Evolutionary conservation across 2,113 vertebrate genomes (phyloP).

Genomic region (Platysternon megacephalum): DNA sequence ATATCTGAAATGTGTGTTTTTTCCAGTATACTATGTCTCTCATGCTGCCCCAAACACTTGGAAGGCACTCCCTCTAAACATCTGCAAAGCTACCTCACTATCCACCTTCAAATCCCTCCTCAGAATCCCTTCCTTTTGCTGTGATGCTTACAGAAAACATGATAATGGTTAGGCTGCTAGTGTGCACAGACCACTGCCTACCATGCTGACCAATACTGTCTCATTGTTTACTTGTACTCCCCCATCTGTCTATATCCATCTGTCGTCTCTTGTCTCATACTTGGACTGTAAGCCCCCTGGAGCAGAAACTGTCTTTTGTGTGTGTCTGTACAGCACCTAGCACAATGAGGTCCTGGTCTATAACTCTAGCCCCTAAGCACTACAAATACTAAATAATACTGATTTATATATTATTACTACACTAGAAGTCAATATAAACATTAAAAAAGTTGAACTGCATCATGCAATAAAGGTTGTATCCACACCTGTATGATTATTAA

Average conservation of each 20-base stretch:
- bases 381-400: background rate
- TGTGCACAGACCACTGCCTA: background rate
- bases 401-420: background rate
- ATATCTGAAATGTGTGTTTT: background rate
- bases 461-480: background rate
- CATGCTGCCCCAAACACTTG: background rate
- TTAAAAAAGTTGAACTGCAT: rapidly evolving
- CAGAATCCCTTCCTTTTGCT: background rate
- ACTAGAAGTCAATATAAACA: background rate
- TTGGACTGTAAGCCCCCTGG: background rate
- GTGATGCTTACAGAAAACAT: background rate
- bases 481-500: background rate
- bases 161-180: background rate
- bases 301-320: background rate
- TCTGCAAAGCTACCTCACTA: background rate
- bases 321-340: background rate
- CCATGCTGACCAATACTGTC: background rate
- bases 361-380: background rate
- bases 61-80: background rate
- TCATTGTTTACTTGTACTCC: background rate
- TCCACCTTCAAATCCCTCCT: background rate
- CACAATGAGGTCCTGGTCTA: background rate
- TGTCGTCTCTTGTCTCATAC: background rate
- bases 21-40: background rate
- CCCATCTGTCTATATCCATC: background rate